A percentile compares a stretch with the other conserved stretches of the same genome.
phyloP scores from a whole-genome alignment of 2,797 vertebrate genomes.

The Sebastes diploproa region DNA sequence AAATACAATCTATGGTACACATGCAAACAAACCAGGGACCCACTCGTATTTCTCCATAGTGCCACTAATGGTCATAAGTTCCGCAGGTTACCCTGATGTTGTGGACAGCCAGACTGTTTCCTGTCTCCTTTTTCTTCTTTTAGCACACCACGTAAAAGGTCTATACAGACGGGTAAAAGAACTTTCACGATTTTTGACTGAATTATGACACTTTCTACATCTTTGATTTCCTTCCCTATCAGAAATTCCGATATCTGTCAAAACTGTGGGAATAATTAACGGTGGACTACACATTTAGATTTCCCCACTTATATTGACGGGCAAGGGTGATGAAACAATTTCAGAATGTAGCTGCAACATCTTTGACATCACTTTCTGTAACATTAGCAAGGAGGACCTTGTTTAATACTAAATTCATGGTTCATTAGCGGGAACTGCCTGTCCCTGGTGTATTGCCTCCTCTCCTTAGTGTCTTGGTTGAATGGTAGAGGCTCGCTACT shows the following conservation, averaged over 20 bases:
- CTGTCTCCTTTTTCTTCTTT: neutral
- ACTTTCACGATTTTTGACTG: neutral
- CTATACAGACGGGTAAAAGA: neutral
- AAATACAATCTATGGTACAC: neutral
- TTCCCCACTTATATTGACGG: neutral
- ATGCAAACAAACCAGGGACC: neutral
- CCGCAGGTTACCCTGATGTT: neutral
- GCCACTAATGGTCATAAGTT: neutral
- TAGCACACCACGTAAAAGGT: neutral
- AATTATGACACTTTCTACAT: neutral
- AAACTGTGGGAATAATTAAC: constrained; percentile 3
- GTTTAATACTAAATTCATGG: constrained; percentile 43
- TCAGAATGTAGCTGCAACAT: constrained; percentile 40
- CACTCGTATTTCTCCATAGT: neutral
- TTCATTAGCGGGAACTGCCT: constrained; percentile 43
- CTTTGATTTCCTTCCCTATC: neutral
- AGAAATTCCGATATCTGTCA: constrained; percentile 1
- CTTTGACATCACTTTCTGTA: constrained; percentile 38
- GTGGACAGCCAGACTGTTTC: neutral
- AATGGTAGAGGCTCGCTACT: constrained; percentile 51
- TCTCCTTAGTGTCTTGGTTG: constrained; percentile 42
- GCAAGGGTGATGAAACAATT: constrained; percentile 51
- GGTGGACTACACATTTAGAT: neutral
- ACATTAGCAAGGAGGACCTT: constrained; percentile 22
- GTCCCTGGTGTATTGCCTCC: constrained; percentile 27